Evolutionary conservation across 2,113 vertebrate species (phyloP).

Genomic region (Microtus richardsoni): DNA sequence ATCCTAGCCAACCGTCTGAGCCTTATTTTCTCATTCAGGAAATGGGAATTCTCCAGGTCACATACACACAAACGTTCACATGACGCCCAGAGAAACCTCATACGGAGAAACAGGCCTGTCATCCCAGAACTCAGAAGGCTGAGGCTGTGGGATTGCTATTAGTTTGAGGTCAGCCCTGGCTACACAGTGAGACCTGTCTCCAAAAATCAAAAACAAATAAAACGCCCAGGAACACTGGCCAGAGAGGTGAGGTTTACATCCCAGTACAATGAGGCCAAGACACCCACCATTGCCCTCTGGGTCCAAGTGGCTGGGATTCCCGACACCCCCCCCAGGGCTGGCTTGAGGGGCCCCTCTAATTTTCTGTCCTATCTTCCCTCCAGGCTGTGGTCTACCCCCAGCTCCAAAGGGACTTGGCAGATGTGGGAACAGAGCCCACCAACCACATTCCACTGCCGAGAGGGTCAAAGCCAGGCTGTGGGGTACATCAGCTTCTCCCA

Average conservation of each 20-base stretch:
- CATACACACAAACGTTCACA: not conserved
- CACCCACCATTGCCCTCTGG: not conserved
- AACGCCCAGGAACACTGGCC: not conserved
- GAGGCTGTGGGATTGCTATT: not conserved
- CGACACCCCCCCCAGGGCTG: not conserved
- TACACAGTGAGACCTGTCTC: not conserved
- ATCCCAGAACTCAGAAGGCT: not conserved
- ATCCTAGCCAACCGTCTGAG: not conserved
- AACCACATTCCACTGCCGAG: not conserved
- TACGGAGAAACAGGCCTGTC: not conserved
- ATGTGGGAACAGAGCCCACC: too few relatives aligned
- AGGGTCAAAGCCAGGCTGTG: accelerated
- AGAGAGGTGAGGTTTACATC: not conserved
- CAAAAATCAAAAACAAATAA: not conserved
- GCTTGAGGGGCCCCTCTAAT: not conserved
- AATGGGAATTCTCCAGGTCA: not conserved
- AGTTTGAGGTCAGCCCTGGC: not conserved
- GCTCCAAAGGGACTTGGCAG: not conserved
- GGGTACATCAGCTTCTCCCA: accelerated
- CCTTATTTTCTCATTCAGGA: not conserved
- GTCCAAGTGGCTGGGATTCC: not conserved
- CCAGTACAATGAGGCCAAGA: not conserved
- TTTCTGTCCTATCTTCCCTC: not conserved
- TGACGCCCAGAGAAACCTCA: not conserved
- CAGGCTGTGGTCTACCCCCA: not conserved